Evolutionary conservation across 1,140 invertebrate species (phyloP).

Genomic region (Hyphantria cunea): DNA sequence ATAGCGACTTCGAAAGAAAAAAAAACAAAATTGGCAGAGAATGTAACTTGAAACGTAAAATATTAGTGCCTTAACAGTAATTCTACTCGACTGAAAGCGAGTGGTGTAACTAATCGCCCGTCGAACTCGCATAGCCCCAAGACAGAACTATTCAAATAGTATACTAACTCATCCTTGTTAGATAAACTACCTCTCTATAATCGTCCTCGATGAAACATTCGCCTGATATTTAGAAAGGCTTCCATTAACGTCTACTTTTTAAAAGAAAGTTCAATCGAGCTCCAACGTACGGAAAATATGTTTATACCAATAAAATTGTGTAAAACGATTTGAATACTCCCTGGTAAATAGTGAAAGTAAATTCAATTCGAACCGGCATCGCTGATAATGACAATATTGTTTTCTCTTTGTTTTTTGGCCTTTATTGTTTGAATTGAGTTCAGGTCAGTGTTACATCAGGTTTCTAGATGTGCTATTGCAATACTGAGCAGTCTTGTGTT

Average conservation of each 20-base stretch:
- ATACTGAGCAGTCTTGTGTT: neutral
- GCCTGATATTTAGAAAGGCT: too few relatives aligned
- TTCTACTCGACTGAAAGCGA: neutral
- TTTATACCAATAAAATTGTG: conserved; percentile 27
- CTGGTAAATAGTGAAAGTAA: conserved; percentile 40
- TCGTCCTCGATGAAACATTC: too few relatives aligned
- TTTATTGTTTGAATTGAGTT: conserved; percentile 8
- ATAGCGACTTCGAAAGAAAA: too few relatives aligned
- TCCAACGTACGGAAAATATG: conserved; percentile 18
- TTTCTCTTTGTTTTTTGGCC: conserved; percentile 21
- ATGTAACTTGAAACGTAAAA: neutral
- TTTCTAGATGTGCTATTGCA: conserved; percentile 4
- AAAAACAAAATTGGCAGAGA: neutral
- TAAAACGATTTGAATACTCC: conserved; percentile 36
- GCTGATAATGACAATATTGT: conserved; percentile 21
- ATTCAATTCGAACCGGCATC: conserved; percentile 33
- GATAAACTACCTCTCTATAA: too few relatives aligned
- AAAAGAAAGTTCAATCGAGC: too few relatives aligned
- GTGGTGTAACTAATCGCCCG: neutral
- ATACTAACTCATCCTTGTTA: too few relatives aligned
- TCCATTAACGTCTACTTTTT: too few relatives aligned
- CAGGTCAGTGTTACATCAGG: conserved; percentile 12
- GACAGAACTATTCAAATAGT: too few relatives aligned
- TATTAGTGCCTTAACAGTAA: neutral
- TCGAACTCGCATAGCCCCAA: too few relatives aligned